These are phyloP conservation scores for Coelogynopora nodosa DNA, from an alignment of 2,888 invertebrate species.

Conservation along the genomic window DNA sequence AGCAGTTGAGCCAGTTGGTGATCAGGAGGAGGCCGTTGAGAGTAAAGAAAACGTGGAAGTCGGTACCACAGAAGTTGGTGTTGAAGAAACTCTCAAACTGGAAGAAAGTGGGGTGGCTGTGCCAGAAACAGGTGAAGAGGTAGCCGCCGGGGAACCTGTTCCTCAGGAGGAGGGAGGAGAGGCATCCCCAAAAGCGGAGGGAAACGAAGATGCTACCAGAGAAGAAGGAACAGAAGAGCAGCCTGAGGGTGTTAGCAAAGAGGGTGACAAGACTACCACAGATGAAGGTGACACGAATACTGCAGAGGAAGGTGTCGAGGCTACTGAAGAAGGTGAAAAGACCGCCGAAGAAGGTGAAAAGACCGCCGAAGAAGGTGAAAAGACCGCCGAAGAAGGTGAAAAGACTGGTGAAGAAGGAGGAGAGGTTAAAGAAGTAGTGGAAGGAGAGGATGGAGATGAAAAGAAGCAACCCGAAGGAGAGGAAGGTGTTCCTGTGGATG, in stretches of 20 bases:
- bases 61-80: background rate
- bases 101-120: background rate
- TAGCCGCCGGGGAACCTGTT: constrained; percentile 44
- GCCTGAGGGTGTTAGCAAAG: constrained; percentile 32
- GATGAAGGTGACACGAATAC: constrained; percentile 34
- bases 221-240: constrained; percentile 16
- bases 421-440: constrained; percentile 47
- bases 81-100: constrained; percentile 39
- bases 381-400: constrained; percentile 44
- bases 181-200: constrained; percentile 43
- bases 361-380: constrained; percentile 42
- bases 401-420: constrained; percentile 41
- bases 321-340: constrained; percentile 41
- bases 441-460: constrained; percentile 32
- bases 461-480: constrained; percentile 43
- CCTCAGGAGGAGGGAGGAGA: constrained; percentile 26
- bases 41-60: constrained; percentile 6
- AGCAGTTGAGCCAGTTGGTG: constrained; percentile 35
- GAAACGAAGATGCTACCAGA: constrained; percentile 41
- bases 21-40: constrained; percentile 11
- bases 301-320: constrained; percentile 41
- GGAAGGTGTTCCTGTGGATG: background rate
- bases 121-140: constrained; percentile 40
- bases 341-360: constrained; percentile 34
- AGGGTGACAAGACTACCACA: constrained; percentile 32